Base-by-base conservation (phyloP, 2,888 invertebrate genomes). In the Ochropleura leucogaster region DNA sequence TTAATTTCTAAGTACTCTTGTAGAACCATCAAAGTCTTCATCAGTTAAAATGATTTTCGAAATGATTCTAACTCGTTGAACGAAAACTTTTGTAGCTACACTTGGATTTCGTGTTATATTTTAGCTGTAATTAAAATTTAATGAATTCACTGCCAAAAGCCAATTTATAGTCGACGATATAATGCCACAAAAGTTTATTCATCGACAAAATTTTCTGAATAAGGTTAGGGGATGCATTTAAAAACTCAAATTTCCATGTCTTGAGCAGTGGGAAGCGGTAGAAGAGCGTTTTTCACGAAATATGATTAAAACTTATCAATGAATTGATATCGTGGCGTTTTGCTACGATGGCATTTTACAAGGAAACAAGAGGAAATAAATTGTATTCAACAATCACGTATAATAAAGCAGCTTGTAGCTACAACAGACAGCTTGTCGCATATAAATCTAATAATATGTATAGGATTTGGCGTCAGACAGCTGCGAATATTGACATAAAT, bases 401-500 rank as follows among this genome's bases (percentile, higher is more conserved):
- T 44, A 16, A 40, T 44, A 16, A 12, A 46, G 4, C 63, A 44
- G n/a, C 53, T 30, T 55, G 53, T 55, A 76, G 53, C 20, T 47
- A 49, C 30, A 65, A 46, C 9, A n/a, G 59, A 65, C 49, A 40
- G 68, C 16, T 9, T 51, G 12, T 51, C 68, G 69, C n/a, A 20
- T 30, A 76, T 76, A 79, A 76, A 79, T 79, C 64, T 66, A 51
- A 47, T 60, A 67, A 12, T 49, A 57, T 53, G 14, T 63, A 71
- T 51, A 60, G 79, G 44, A 40, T 80, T 63, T 49, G 57, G 67
- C 42, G 40, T 72, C 49, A 77, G 69, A 79, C 77, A 76, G 78
- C 77, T 81, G 74, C 55, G 73, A 77, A 77, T 86, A 84, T 82
- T 84, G 83, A 72, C 77, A 86, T 86, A 77, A 85, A 82, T 82